Conservation (phyloP, 2,113 vertebrate genomes). For the Lucifuga dentata region DNA sequence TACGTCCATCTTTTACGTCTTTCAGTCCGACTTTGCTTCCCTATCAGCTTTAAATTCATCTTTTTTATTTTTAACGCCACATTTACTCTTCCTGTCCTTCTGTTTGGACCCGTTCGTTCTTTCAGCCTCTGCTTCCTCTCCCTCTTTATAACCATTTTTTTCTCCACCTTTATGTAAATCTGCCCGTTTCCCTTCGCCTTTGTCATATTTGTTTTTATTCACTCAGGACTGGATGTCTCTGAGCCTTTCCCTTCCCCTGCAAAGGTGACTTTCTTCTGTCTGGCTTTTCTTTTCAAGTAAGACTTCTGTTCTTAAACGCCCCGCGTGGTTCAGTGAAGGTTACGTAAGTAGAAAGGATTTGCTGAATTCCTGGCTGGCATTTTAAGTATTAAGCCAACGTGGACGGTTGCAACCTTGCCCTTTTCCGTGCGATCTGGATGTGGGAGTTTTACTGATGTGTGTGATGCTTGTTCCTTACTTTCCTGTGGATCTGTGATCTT, state of each 20-base stretch:
- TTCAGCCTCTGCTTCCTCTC: neutral
- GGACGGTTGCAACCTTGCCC: conserved; percentile 4
- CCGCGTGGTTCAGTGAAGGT: conserved; percentile 4
- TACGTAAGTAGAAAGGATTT: conserved; percentile 15
- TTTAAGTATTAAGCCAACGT: neutral
- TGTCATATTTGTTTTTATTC: neutral
- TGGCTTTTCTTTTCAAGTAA: neutral
- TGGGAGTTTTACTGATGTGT: conserved; percentile 31
- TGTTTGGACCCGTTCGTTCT: neutral
- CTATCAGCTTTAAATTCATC: conserved; percentile 8
- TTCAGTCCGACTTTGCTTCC: conserved; percentile 6
- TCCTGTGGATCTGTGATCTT: conserved; percentile 29
- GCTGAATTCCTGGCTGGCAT: conserved; percentile 16
- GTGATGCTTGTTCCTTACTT: neutral
- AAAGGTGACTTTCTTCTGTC: neutral
- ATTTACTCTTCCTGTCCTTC: neutral
- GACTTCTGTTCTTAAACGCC: conserved; percentile 18
- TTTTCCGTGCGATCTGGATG: conserved; percentile 24
- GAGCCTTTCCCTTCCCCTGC: conserved; percentile 14
- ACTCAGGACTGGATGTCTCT: conserved; percentile 26
- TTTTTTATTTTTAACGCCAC: neutral
- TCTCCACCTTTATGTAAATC: no score
- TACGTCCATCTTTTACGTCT: conserved; percentile 31
- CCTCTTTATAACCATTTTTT: no score
- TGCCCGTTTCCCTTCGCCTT: no score